Evolutionary conservation across 2,113 vertebrate species (phyloP).

Genomic region (Zingel zingel): DNA sequence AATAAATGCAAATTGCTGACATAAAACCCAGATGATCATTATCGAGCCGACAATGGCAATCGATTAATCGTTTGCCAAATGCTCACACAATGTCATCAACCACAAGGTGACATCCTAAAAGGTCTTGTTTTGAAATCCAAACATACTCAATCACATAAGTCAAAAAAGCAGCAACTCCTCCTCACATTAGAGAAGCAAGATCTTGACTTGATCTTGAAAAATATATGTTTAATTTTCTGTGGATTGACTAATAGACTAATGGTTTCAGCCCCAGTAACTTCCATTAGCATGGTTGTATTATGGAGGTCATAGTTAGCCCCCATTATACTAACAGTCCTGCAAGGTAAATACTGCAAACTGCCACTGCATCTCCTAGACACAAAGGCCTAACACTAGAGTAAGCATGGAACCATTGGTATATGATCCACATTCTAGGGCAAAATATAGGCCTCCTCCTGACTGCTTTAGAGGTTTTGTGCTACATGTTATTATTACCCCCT

Average conservation of each 20-base stretch:
- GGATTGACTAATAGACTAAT: accelerated
- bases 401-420: not conserved
- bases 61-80: not conserved
- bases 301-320: not conserved
- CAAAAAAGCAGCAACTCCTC: not conserved
- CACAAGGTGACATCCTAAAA: not conserved
- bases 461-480: slow-evolving; percentile 12
- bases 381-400: not conserved
- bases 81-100: not conserved
- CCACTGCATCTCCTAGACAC: not conserved
- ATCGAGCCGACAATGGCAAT: not conserved
- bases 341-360: not conserved
- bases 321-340: not conserved
- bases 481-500: slow-evolving; percentile 54
- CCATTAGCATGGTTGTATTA: not conserved
- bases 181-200: not conserved
- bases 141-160: not conserved
- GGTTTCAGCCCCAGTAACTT: not conserved
- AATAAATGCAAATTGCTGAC: slow-evolving; percentile 12
- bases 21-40: not conserved
- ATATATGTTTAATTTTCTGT: not conserved
- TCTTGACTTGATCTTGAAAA: accelerated
- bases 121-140: not conserved
- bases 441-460: slow-evolving; percentile 23
- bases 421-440: not conserved